Conservation (phyloP, 2,888 invertebrate genomes). For the Formica aserva region DNA sequence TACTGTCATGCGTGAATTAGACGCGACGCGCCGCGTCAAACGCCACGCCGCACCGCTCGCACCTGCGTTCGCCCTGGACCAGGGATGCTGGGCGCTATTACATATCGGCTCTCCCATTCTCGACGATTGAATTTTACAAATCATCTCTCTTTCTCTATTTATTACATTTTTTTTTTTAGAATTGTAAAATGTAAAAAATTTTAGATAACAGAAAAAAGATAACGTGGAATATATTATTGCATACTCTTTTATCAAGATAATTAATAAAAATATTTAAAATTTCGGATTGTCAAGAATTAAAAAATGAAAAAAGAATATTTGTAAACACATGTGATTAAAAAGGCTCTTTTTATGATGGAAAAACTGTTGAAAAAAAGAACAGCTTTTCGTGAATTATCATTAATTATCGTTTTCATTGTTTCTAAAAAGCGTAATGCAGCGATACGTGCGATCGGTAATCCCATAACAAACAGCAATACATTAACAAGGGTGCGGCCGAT, state of each 20-base stretch:
- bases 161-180: background rate
- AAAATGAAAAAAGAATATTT: background rate
- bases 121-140: conserved; percentile 13
- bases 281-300: background rate
- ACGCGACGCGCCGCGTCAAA: conserved; percentile 35
- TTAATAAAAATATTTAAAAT: background rate
- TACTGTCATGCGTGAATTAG: conserved; percentile 49
- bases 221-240: background rate
- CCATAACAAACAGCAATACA: conserved; percentile 12
- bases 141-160: background rate
- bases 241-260: background rate
- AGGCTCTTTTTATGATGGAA: background rate
- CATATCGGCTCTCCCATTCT: conserved; percentile 27
- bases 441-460: conserved; percentile 34
- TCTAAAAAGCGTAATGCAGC: conserved; percentile 29
- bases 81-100: conserved; percentile 7
- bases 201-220: background rate
- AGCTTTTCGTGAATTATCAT: conserved; percentile 3
- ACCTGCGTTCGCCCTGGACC: conserved; percentile 49
- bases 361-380: background rate
- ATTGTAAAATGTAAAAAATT: background rate
- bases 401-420: conserved; percentile 19
- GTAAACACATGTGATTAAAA: background rate
- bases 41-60: conserved; percentile 20
- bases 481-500: conserved; percentile 42